Evolutionary conservation across 1,140 invertebrate species (phyloP).

Genomic region (Anthonomus grandis): DNA sequence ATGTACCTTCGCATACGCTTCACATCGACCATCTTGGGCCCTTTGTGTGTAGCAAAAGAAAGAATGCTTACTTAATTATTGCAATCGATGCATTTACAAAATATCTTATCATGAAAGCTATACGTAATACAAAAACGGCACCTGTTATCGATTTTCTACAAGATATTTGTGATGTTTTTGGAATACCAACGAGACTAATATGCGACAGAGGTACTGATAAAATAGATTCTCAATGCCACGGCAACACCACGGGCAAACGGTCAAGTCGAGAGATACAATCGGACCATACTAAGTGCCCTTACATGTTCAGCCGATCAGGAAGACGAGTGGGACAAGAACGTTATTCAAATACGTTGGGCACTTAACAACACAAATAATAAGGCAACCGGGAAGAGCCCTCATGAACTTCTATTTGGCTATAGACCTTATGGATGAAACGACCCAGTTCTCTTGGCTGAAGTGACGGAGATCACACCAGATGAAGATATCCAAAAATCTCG

Average conservation of each 20-base stretch:
- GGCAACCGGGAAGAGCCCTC: conserved; percentile 6
- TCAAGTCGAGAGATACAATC: conserved; percentile 40
- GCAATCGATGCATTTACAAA: not conserved
- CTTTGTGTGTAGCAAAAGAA: not conserved
- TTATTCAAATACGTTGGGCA: conserved; percentile 34
- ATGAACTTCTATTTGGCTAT: conserved; percentile 14
- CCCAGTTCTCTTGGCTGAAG: not conserved
- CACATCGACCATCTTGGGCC: not conserved
- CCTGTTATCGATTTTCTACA: too few relatives aligned
- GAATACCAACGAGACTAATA: not conserved
- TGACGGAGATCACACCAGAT: not conserved
- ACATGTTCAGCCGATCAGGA: conserved; percentile 26
- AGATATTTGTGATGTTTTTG: too few relatives aligned
- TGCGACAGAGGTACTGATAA: not conserved
- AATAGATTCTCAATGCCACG: conserved; percentile 40
- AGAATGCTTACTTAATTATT: not conserved
- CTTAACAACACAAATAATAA: conserved; percentile 31
- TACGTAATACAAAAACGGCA: not conserved
- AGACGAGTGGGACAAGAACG: conserved; percentile 31
- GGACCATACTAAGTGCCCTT: conserved; percentile 35
- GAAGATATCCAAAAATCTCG: not conserved
- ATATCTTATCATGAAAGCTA: not conserved
- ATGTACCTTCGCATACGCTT: not conserved
- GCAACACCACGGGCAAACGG: conserved; percentile 44
- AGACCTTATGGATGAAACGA: not conserved